A percentile compares a stretch with the other conserved stretches of the same genome.
These are phyloP conservation scores for Nycticryphes semicollaris DNA, from an alignment of 2,113 vertebrate species.

Conservation along the genomic window DNA sequence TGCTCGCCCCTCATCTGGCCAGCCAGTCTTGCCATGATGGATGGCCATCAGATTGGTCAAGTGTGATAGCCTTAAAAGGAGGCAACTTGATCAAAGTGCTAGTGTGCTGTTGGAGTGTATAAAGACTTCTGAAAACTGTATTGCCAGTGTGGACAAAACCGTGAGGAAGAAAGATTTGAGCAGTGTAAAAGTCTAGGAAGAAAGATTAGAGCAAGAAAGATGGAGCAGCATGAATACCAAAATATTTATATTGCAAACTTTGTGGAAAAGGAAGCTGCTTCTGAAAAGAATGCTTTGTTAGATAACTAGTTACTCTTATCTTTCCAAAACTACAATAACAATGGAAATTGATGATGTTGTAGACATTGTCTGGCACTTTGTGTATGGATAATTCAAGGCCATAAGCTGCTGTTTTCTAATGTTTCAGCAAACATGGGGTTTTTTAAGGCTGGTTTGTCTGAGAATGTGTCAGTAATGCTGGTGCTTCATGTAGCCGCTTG, in stretches of 20 bases:
- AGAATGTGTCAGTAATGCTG: neutral
- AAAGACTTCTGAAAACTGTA: neutral
- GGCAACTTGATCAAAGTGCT: neutral
- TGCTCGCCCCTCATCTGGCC: neutral
- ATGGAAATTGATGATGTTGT: neutral
- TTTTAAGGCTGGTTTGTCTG: neutral
- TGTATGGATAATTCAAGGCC: neutral
- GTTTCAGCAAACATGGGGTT: neutral
- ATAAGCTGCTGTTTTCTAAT: neutral
- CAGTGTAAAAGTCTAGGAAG: neutral
- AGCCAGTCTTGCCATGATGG: neutral
- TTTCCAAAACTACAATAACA: neutral
- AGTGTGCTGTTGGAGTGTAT: fast-evolving
- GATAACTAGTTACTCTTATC: neutral
- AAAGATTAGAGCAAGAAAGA: neutral
- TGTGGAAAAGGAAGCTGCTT: neutral
- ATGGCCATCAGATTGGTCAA: neutral
- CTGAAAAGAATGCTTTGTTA: neutral
- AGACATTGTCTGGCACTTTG: neutral
- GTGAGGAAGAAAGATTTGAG: neutral
- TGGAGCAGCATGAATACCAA: neutral
- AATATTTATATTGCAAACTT: neutral
- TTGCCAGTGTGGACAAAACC: neutral
- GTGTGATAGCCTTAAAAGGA: neutral
- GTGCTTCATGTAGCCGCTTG: neutral